Evolutionary conservation across 2,888 invertebrate species (phyloP).

Genomic region (Brachypalpus laphriformis): DNA sequence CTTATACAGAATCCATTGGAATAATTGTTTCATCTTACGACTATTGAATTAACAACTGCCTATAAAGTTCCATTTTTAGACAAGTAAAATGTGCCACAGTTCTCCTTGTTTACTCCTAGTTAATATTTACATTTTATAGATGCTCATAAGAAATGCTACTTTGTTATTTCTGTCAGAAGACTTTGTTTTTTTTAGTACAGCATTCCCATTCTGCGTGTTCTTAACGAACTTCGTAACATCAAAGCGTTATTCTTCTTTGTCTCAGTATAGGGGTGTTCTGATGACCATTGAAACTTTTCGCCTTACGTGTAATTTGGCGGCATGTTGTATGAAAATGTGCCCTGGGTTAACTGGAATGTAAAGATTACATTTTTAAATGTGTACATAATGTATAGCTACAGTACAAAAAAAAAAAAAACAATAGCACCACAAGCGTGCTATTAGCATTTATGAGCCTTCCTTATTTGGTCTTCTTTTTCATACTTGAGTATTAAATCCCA

Average conservation of each 20-base stretch:
- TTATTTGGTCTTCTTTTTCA: too few species aligned
- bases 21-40: background rate
- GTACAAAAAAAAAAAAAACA: too few species aligned
- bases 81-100: background rate
- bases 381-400: too few species aligned
- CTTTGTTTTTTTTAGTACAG: background rate
- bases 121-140: background rate
- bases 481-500: too few species aligned
- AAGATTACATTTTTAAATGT: too few species aligned
- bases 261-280: background rate
- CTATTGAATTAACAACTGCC: background rate
- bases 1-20: background rate
- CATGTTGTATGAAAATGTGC: too few species aligned
- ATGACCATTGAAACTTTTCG: background rate
- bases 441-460: too few species aligned
- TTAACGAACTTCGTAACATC: background rate
- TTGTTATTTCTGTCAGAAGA: slow-evolving; percentile 10
- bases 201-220: background rate
- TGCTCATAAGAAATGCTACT: background rate
- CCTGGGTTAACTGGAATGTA: too few species aligned
- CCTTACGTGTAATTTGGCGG: too few species aligned
- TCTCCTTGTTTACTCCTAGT: slow-evolving; percentile 15
- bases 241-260: background rate
- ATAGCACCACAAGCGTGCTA: too few species aligned
- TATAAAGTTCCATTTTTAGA: background rate